Conservation (phyloP, 2,797 vertebrate species). For the Lagocephalus sceleratus region DNA sequence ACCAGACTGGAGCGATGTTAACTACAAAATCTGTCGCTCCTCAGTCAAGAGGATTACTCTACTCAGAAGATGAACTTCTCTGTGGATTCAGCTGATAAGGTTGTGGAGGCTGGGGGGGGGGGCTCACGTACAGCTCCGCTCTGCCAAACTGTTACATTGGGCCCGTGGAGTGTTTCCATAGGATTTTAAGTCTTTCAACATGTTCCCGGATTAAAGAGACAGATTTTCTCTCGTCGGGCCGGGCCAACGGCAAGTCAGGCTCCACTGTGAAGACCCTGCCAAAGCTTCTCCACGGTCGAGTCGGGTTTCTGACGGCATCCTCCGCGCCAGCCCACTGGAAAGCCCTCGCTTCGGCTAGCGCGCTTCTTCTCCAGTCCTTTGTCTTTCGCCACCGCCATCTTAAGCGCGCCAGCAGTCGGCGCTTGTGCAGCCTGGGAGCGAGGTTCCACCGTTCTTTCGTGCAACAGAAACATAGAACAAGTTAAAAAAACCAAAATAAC, state of each 20-base stretch:
- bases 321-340: conserved; percentile 52
- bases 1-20: neutral
- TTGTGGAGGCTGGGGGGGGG: conserved; percentile 13
- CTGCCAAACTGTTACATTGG: conserved; percentile 23
- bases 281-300: conserved; percentile 46
- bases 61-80: conserved; percentile 8
- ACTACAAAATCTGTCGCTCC: neutral
- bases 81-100: conserved; percentile 9
- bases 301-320: conserved; percentile 58
- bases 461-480: conserved; percentile 6
- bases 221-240: conserved; percentile 28
- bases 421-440: neutral
- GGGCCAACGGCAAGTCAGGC: conserved; percentile 34
- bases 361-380: conserved; percentile 33
- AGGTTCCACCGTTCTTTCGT: conserved; percentile 4
- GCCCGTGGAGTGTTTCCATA: neutral
- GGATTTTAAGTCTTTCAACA: no score
- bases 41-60: neutral
- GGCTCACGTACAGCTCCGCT: conserved; percentile 9
- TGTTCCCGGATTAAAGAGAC: conserved; percentile 10
- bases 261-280: conserved; percentile 57
- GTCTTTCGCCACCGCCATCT: conserved; percentile 22
- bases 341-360: conserved; percentile 45
- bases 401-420: conserved; percentile 20
- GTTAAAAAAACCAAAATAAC: conserved; percentile 64